Base-by-base conservation (phyloP, 2,113 vertebrate species). In the Oncorhynchus mykiss region DNA sequence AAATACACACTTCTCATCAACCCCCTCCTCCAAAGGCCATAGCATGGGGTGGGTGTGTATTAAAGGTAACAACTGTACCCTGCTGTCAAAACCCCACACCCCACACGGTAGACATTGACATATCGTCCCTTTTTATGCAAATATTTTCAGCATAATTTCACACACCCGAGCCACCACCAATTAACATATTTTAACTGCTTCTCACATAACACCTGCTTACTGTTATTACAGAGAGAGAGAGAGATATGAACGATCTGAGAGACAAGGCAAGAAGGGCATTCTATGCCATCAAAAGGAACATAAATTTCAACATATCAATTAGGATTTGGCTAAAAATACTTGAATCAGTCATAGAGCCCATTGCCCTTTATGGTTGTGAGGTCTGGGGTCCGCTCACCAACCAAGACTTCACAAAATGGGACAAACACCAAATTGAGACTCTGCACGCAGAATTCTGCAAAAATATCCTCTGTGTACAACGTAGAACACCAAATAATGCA, bases 161-260 rank as follows among this genome's bases (percentile, higher is more conserved):
- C 71, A 66, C 16, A 60, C 72, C 14, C 24, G 14, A 45, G 51
- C 70, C 70, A 54, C 39, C 39, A 45, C 20, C 76, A 3, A 84
- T 84, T 78, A 83, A 60, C 80, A 78, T 77, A 57, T 64, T 73
- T 85, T 74, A 57, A 62, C 67, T 0, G 8, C 31, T 68, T 49
- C 49, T 65, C 71, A 49, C 67, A 64, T 16, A 48, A 31, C 80
- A 82, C 78, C 78, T 80, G 78, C 80, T 59, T 70, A 69, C 71
- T 75, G 60, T 60, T 73, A 31, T 62, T 68, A 48, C 14, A 84
- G 31, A 67, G 31, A 70, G 65, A 22, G n/a, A 5, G 22, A 73
- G 73, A 48, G 68, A 25, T 78, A 71, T 24, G 22, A 24, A 24
- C 22, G 22, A 24, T 24, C 22, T 24, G 22, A 24, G 22, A 24